Evolutionary conservation across 2,113 vertebrate species (phyloP).

Genomic region (Pelecanus crispus): DNA sequence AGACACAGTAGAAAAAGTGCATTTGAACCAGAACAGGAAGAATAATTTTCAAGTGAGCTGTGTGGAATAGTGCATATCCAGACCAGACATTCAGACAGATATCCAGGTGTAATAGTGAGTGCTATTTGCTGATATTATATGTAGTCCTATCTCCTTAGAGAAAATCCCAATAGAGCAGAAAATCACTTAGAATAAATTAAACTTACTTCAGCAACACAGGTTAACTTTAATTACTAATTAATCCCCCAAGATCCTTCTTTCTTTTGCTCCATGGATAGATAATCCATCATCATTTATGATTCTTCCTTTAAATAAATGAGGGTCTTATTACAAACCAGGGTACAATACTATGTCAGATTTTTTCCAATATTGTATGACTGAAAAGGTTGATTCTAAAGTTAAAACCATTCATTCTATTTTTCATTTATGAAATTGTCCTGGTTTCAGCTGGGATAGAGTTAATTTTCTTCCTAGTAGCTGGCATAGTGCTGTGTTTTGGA

Average conservation of each 20-base stretch:
- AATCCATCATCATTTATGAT: background rate
- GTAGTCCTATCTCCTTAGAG: background rate
- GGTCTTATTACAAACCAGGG: background rate
- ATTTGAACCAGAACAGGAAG: background rate
- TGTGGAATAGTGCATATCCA: fast-evolving
- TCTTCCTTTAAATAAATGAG: background rate
- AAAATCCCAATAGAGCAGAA: slow-evolving; percentile 15
- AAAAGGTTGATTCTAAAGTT: background rate
- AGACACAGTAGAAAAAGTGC: background rate
- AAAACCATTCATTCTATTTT: background rate
- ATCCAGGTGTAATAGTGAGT: background rate
- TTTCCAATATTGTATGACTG: background rate
- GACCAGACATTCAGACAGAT: background rate
- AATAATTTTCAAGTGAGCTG: background rate
- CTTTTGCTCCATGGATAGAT: background rate
- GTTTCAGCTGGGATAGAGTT: too few species aligned
- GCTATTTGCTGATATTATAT: background rate
- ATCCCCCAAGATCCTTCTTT: background rate
- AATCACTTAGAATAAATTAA: background rate
- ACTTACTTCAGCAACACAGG: background rate
- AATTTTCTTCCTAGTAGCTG: too few species aligned
- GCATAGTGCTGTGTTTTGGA: too few species aligned
- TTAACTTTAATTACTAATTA: slow-evolving; percentile 15
- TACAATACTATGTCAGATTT: background rate
- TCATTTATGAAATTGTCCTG: background rate